These are phyloP conservation scores for Adelognathus sp. DNA, from an alignment of 2,888 invertebrate species.

Conservation along the genomic window DNA sequence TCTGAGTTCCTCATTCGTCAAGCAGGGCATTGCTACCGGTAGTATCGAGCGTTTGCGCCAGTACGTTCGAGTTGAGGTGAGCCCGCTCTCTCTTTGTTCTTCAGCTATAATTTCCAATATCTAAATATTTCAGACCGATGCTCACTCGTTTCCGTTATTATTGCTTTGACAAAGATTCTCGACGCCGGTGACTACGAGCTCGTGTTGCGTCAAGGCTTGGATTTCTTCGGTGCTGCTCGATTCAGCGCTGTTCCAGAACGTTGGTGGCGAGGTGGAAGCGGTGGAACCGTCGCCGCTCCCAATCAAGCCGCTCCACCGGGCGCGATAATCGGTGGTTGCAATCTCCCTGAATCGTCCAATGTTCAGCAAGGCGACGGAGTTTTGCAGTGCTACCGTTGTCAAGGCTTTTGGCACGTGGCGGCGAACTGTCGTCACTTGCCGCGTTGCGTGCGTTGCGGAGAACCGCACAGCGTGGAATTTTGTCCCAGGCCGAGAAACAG, in stretches of 20 bases:
- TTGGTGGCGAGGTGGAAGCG: constrained; percentile 70
- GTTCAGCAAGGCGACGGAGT: constrained; percentile 79
- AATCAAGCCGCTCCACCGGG: constrained; percentile 38
- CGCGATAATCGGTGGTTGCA: constrained; percentile 40
- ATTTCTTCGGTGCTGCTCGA: constrained; percentile 81
- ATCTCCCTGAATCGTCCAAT: constrained; percentile 54
- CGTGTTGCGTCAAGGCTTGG: constrained; percentile 81
- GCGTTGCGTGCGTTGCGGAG: constrained; percentile 83
- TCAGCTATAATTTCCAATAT: not conserved
- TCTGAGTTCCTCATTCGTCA: constrained; percentile 79
- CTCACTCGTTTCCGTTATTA: constrained; percentile 32
- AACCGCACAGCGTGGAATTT: constrained; percentile 82
- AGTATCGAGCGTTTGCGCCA: constrained; percentile 80
- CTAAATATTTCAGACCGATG: not conserved
- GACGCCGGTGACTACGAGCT: constrained; percentile 80
- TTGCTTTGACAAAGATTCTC: constrained; percentile 73
- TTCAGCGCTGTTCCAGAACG: constrained; percentile 80
- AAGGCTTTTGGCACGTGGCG: constrained; percentile 83
- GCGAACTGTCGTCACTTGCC: constrained; percentile 81
- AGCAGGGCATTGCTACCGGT: constrained; percentile 80
- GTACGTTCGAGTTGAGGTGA: constrained; percentile 80
- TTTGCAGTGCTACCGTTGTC: constrained; percentile 82
- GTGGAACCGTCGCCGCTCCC: constrained; percentile 56
- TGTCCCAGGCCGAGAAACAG: constrained; percentile 82
- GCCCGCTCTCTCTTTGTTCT: not conserved